Evolutionary conservation across 1,140 invertebrate genomes (phyloP).

Genomic region (Ceratosolen solmsi): DNA sequence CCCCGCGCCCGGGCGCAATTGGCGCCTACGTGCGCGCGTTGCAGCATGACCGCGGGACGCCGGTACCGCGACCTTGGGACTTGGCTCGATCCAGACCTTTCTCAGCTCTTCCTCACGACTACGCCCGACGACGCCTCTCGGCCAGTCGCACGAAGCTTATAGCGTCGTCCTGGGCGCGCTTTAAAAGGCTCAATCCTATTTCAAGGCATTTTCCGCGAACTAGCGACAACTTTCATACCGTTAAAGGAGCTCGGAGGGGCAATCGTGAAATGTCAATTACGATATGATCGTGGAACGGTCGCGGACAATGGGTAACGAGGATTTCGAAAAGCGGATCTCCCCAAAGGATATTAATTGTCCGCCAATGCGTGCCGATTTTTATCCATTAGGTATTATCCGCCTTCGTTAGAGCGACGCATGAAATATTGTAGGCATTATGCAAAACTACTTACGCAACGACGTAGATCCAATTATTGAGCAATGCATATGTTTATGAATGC

Average conservation of each 20-base stretch:
- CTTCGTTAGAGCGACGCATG: neutral
- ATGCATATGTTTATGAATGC: neutral
- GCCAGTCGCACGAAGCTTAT: too few relatives aligned
- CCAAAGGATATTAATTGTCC: neutral
- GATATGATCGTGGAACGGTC: too few relatives aligned
- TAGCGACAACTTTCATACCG: too few relatives aligned
- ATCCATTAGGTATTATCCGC: neutral
- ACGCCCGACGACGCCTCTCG: too few relatives aligned
- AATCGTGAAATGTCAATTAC: too few relatives aligned
- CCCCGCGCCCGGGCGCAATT: conserved; percentile 37
- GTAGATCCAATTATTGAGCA: neutral
- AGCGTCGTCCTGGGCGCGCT: too few relatives aligned
- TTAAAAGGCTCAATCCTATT: neutral
- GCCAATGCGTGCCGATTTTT: neutral
- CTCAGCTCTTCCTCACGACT: too few relatives aligned
- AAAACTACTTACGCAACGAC: neutral
- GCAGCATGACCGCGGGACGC: neutral
- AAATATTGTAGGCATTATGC: neutral
- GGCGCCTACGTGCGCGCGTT: neutral
- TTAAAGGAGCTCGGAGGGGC: too few relatives aligned
- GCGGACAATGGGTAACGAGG: too few relatives aligned
- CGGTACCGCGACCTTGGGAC: neutral
- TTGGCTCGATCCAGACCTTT: too few relatives aligned
- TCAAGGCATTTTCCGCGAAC: too few relatives aligned
- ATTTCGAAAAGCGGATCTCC: neutral